phyloP scores from a whole-genome alignment of 1,140 invertebrate genomes.

The Drosophila grimshawi region DNA sequence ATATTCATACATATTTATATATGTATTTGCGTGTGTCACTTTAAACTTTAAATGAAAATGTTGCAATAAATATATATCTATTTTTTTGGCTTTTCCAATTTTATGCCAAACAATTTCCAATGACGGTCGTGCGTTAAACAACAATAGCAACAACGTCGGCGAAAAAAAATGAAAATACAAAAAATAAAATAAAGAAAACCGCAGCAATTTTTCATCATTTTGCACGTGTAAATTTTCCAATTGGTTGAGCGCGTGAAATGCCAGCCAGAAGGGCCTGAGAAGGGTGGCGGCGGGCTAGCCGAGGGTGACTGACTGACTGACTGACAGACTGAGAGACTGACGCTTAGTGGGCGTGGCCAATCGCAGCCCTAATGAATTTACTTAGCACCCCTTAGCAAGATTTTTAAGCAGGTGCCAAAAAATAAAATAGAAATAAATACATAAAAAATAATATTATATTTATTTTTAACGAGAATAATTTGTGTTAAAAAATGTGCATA shows the following conservation, averaged over 20 bases:
- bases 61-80: conserved; percentile 57
- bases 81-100: conserved; percentile 70
- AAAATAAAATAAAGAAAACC: conserved; percentile 69
- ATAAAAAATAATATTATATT: too few relatives aligned
- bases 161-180: neutral
- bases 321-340: neutral
- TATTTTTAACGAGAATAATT: too few relatives aligned
- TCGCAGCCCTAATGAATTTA: conserved; percentile 6
- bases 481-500: neutral
- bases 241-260: conserved; percentile 77
- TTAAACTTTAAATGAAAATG: conserved; percentile 78
- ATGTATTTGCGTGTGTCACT: conserved; percentile 36
- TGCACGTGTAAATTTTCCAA: conserved; percentile 84
- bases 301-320: neutral
- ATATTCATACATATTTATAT: conserved; percentile 1
- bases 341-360: conserved; percentile 21
- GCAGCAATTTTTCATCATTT: conserved; percentile 84
- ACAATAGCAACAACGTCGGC: neutral
- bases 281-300: neutral
- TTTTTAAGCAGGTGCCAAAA: conserved; percentile 28
- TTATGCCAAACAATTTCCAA: conserved; percentile 70
- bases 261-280: conserved; percentile 2
- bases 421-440: neutral
- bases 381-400: neutral
- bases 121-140: conserved; percentile 39